Evolutionary conservation across 2,113 vertebrate genomes (phyloP).

Genomic region (Otocyon megalotis): DNA sequence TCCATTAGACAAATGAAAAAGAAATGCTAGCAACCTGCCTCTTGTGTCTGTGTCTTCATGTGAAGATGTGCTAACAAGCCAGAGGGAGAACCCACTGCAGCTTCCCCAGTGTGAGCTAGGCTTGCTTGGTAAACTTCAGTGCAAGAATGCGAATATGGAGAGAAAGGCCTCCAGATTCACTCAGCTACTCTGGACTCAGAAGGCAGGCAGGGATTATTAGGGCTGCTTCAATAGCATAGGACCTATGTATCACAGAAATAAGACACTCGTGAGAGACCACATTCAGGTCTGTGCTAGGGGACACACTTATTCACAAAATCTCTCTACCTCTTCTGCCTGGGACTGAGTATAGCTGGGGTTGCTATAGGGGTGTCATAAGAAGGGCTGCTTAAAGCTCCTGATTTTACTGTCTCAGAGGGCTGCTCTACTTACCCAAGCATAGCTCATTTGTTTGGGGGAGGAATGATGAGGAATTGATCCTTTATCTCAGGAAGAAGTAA

Average conservation of each 20-base stretch:
- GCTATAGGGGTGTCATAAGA: no score
- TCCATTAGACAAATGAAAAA: background rate
- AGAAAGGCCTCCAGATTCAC: background rate
- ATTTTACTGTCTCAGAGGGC: accelerated
- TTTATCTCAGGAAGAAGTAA: background rate
- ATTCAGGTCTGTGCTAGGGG: background rate
- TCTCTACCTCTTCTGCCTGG: background rate
- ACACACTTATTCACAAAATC: background rate
- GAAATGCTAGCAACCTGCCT: background rate
- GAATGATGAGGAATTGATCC: background rate
- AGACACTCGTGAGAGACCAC: background rate
- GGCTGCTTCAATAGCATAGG: background rate
- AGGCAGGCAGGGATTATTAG: background rate
- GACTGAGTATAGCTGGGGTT: background rate
- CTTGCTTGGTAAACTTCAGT: background rate
- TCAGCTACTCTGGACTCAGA: background rate
- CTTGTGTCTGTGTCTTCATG: background rate
- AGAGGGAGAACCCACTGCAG: accelerated
- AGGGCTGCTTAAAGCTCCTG: background rate
- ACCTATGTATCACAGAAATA: background rate
- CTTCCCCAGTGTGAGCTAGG: background rate
- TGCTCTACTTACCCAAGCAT: background rate
- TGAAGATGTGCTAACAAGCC: background rate
- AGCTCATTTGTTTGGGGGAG: background rate
- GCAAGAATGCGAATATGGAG: background rate